phyloP scores from a whole-genome alignment of 1,140 invertebrate genomes.

The Mizuhopecten yessoensis region DNA sequence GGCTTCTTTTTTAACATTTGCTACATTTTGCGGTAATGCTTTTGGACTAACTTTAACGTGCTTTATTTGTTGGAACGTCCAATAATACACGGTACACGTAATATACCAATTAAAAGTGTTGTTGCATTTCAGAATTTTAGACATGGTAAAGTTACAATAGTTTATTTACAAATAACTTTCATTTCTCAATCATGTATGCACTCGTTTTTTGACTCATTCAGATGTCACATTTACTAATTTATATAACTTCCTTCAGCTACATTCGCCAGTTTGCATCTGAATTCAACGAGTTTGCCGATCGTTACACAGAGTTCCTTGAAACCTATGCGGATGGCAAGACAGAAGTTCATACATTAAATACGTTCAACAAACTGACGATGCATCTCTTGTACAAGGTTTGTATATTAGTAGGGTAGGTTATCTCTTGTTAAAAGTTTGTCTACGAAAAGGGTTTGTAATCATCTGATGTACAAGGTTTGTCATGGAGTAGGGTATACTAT shows the following conservation, averaged over 20 bases:
- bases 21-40: no score
- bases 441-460: background rate
- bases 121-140: no score
- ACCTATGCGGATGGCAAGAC: background rate
- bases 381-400: background rate
- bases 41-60: no score
- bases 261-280: background rate
- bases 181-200: no score
- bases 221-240: no score
- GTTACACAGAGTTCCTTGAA: background rate
- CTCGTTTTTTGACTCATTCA: no score
- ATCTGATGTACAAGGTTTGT: background rate
- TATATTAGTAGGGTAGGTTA: background rate
- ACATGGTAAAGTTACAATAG: no score
- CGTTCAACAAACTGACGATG: background rate
- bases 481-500: background rate
- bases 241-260: background rate
- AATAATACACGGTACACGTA: background rate
- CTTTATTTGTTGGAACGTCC: no score
- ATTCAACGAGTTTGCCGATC: constrained; percentile 32
- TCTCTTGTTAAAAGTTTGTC: background rate
- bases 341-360: background rate
- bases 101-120: background rate
- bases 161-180: no score
- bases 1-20: no score